phyloP scores from a whole-genome alignment of 2,888 invertebrate species.

The Platycheirus rosarum region DNA sequence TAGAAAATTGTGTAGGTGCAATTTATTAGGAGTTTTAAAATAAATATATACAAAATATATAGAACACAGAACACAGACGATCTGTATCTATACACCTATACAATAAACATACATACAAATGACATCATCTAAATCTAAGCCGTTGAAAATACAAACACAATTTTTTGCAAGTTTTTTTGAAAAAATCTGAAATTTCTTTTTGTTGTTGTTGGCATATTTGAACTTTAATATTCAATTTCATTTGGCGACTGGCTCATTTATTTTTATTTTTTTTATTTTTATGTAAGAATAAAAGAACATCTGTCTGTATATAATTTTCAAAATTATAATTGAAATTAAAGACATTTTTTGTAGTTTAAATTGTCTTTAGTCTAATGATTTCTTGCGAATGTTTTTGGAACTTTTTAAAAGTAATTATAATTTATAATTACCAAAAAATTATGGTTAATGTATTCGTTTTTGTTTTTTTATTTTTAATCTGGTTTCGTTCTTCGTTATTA shows the following conservation, averaged over 20 bases:
- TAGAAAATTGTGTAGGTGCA: slow-evolving; percentile 75
- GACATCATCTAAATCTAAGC: slow-evolving; percentile 52
- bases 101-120: slow-evolving; percentile 34
- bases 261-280: slow-evolving; percentile 2
- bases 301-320: too few species aligned
- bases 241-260: slow-evolving; percentile 20
- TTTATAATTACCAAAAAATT: too few species aligned
- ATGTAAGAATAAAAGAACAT: too few species aligned
- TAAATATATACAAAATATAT: slow-evolving; percentile 37
- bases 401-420: too few species aligned
- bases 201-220: slow-evolving; percentile 15
- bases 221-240: slow-evolving; percentile 36
- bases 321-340: too few species aligned
- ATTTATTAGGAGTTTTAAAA: slow-evolving; percentile 54
- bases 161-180: slow-evolving; percentile 46
- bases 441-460: too few species aligned
- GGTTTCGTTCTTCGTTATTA: too few species aligned
- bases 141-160: background rate
- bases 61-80: slow-evolving; percentile 33
- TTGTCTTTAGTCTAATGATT: too few species aligned
- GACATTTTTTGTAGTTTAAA: too few species aligned
- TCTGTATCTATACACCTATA: slow-evolving; percentile 24
- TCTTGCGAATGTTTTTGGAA: too few species aligned
- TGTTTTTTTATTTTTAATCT: too few species aligned
- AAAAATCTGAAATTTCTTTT: background rate